These are phyloP conservation scores for Caenorhabditis virilis DNA, from an alignment of 2,888 invertebrate species.

Conservation along the genomic window DNA sequence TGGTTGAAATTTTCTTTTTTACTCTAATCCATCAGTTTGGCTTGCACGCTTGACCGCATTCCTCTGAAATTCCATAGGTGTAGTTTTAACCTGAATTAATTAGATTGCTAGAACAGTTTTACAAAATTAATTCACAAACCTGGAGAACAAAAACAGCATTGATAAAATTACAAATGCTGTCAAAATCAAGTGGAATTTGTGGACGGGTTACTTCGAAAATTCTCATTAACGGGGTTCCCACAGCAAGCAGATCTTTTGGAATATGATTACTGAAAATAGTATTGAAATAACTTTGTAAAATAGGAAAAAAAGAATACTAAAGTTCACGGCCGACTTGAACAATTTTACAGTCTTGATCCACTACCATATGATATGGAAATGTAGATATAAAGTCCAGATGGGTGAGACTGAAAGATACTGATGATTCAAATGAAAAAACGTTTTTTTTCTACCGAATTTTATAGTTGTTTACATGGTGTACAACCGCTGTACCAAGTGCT, in stretches of 20 bases:
- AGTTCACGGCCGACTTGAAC: conserved; percentile 63
- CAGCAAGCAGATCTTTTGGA: conserved; percentile 56
- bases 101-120: background rate
- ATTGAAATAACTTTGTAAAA: background rate
- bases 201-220: conserved; percentile 65
- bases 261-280: conserved; percentile 55
- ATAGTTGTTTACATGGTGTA: conserved; percentile 32
- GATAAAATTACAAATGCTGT: conserved; percentile 64
- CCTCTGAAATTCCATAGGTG: conserved; percentile 48
- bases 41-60: conserved; percentile 30
- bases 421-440: too few species aligned
- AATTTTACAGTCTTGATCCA: conserved; percentile 64
- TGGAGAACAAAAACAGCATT: conserved; percentile 63
- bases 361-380: conserved; percentile 63
- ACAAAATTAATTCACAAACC: conserved; percentile 3
- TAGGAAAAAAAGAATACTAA: conserved; percentile 41
- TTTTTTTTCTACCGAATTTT: conserved; percentile 18
- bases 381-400: conserved; percentile 49
- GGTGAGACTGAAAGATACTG: conserved; percentile 35
- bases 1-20: too few species aligned
- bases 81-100: conserved; percentile 37
- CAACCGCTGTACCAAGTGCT: conserved; percentile 31
- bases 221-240: conserved; percentile 60
- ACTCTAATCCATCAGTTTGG: conserved; percentile 15
- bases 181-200: conserved; percentile 67